Evolutionary conservation across 1,140 invertebrate species (phyloP).

Genomic region (Galleria mellonella): DNA sequence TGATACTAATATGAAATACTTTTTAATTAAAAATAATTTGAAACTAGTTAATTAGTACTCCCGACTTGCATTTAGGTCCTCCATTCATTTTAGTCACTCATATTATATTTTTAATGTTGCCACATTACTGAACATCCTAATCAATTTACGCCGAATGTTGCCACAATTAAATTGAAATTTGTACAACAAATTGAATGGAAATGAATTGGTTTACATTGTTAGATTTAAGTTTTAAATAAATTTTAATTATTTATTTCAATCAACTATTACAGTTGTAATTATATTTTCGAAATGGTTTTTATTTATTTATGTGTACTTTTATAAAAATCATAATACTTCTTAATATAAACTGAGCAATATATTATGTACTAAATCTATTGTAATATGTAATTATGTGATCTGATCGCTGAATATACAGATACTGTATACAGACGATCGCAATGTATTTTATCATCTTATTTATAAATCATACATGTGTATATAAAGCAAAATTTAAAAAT

Average conservation of each 20-base stretch:
- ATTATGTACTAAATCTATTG: slow-evolving; percentile 10
- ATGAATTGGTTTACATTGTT: slow-evolving; percentile 14
- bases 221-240: slow-evolving; percentile 36
- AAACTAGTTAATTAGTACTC: slow-evolving; percentile 38
- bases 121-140: slow-evolving; percentile 28
- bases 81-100: slow-evolving; percentile 19
- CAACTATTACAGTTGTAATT: slow-evolving; percentile 9
- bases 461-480: slow-evolving; percentile 23
- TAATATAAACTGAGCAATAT: slow-evolving; percentile 38
- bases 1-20: slow-evolving; percentile 50
- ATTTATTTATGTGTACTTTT: slow-evolving; percentile 1
- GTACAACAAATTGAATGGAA: slow-evolving; percentile 16
- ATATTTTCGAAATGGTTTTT: slow-evolving; percentile 10
- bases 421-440: slow-evolving; percentile 38
- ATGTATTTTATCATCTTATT: slow-evolving; percentile 27
- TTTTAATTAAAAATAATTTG: slow-evolving; percentile 27
- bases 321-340: slow-evolving; percentile 14
- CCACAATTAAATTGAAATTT: slow-evolving; percentile 18
- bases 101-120: slow-evolving; percentile 31
- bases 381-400: slow-evolving; percentile 26
- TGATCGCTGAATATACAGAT: slow-evolving; percentile 23
- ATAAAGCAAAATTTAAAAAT: slow-evolving; percentile 23
- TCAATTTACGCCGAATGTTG: slow-evolving; percentile 22
- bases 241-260: slow-evolving; percentile 32
- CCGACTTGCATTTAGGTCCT: slow-evolving; percentile 53